These are phyloP conservation scores for Megastigmus dorsalis DNA, from an alignment of 2,888 invertebrate species.

Conservation along the genomic window DNA sequence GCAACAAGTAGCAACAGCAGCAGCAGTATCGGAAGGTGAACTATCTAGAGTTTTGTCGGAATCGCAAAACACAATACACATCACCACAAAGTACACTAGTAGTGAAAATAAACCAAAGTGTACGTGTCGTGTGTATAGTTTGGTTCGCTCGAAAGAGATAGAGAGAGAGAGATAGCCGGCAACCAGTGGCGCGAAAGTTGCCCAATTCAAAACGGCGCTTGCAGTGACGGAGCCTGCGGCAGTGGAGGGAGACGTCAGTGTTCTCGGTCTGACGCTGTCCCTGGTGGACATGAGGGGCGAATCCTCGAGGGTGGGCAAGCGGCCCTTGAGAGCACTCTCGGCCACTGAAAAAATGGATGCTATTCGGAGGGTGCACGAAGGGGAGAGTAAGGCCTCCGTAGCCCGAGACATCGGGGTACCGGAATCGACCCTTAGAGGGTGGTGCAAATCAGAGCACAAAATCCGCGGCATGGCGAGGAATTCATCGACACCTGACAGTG, in stretches of 20 bases:
- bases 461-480: conserved; percentile 82
- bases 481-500: conserved; percentile 81
- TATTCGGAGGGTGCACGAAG: conserved; percentile 87
- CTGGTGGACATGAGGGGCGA: conserved; percentile 75
- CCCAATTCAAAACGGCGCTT: conserved; percentile 53
- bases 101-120: too few species aligned
- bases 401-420: conserved; percentile 90
- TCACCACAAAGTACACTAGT: too few species aligned
- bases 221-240: conserved; percentile 54
- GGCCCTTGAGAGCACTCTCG: conserved; percentile 86
- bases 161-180: too few species aligned
- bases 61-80: too few species aligned
- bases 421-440: conserved; percentile 89
- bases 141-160: too few species aligned
- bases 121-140: too few species aligned
- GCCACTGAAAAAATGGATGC: conserved; percentile 88
- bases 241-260: conserved; percentile 55
- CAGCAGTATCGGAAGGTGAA: too few species aligned
- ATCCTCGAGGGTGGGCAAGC: conserved; percentile 81
- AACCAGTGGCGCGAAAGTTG: too few species aligned
- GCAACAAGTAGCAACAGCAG: too few species aligned
- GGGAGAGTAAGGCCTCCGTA: conserved; percentile 90
- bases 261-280: conserved; percentile 44
- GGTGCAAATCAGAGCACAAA: conserved; percentile 92
- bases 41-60: too few species aligned